Percentiles rank a stretch among this genome's conserved stretches.
These are phyloP conservation scores for Euleptes europaea DNA, from an alignment of 2,113 vertebrate genomes.

Conservation along the genomic window DNA sequence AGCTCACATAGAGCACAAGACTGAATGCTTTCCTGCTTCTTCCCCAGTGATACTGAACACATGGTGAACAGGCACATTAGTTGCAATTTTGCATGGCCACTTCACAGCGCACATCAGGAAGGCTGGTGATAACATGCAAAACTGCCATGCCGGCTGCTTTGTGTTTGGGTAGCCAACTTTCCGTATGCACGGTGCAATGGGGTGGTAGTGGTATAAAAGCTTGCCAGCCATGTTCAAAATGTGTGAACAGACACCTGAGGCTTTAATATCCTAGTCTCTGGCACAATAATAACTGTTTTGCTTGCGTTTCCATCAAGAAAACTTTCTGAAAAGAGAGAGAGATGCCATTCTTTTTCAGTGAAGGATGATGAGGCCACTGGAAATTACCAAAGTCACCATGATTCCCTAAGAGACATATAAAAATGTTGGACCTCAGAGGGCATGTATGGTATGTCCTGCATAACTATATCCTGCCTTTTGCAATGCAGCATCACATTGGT, in stretches of 20 bases:
- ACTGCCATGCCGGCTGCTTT: background rate
- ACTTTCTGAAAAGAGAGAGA: background rate
- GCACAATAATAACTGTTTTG: background rate
- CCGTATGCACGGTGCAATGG: background rate
- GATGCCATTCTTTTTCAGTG: background rate
- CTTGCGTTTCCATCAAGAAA: background rate
- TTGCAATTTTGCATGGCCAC: background rate
- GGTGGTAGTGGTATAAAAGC: background rate
- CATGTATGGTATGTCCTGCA: background rate
- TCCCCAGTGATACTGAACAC: too few species aligned
- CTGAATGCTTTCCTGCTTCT: too few species aligned
- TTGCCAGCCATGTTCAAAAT: background rate
- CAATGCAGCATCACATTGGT: constrained; percentile 6
- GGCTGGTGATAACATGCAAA: background rate
- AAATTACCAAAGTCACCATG: background rate
- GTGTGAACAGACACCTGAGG: background rate
- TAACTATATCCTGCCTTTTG: background rate
- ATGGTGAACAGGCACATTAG: background rate
- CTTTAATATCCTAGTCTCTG: background rate
- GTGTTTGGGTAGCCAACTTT: background rate
- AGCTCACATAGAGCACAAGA: background rate
- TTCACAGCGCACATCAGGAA: background rate
- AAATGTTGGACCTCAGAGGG: background rate
- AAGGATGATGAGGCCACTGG: background rate
- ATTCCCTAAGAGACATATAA: background rate